Conservation (phyloP, 1,140 invertebrate genomes). For the Atopsyche davidsoni region DNA sequence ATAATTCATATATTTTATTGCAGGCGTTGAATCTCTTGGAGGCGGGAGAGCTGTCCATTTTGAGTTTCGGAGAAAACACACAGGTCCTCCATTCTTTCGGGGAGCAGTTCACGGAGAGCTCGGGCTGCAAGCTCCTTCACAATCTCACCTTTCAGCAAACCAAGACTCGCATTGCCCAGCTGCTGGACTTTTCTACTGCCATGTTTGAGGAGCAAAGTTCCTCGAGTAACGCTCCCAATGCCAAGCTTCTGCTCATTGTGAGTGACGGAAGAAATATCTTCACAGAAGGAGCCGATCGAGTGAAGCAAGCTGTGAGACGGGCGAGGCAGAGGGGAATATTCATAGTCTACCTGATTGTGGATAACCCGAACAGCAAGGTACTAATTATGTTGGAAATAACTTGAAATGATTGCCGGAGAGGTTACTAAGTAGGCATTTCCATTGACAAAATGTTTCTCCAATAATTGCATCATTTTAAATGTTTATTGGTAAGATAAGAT, state of each 20-base stretch:
- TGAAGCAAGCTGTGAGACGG: conserved; percentile 71
- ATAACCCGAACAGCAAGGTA: conserved; percentile 87
- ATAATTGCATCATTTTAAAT: too few species aligned
- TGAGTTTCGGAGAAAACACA: conserved; percentile 88
- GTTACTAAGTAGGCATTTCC: too few species aligned
- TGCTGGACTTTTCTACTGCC: conserved; percentile 72
- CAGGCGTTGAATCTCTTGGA: conserved; percentile 89
- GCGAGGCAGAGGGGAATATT: conserved; percentile 81
- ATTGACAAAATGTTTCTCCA: too few species aligned
- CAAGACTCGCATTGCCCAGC: conserved; percentile 70
- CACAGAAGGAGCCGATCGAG: conserved; percentile 75
- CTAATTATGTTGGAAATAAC: conserved; percentile 12
- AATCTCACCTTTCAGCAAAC: conserved; percentile 75
- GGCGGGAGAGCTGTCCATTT: conserved; percentile 83
- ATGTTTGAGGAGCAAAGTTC: conserved; percentile 57
- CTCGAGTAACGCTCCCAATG: conserved; percentile 56
- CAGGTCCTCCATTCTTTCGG: conserved; percentile 79
- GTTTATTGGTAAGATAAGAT: too few species aligned
- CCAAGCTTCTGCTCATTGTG: conserved; percentile 85
- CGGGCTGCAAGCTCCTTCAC: conserved; percentile 72
- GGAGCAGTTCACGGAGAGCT: conserved; percentile 77
- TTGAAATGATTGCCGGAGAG: neutral
- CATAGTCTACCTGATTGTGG: conserved; percentile 91
- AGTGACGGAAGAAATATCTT: conserved; percentile 92
- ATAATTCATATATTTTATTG: conserved; percentile 23